Evolutionary conservation across 2,113 vertebrate genomes (phyloP).

Genomic region (Aepyceros melampus): DNA sequence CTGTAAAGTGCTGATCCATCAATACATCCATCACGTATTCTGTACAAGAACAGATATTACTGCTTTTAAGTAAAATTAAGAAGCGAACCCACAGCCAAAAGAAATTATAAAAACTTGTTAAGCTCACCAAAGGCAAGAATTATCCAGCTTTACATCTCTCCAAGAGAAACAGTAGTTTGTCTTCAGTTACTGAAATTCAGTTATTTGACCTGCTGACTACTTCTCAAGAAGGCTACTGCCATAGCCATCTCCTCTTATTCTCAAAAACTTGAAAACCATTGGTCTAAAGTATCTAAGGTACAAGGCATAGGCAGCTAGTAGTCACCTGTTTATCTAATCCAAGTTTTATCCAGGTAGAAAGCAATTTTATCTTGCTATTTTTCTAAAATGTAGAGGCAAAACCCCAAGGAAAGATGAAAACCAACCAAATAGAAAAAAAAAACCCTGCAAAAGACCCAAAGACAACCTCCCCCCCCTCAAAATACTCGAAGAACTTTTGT

Average conservation of each 20-base stretch:
- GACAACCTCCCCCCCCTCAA: too few relatives aligned
- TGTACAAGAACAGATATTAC: constrained; percentile 62
- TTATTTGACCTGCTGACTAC: not conserved
- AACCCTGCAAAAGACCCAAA: not conserved
- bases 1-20: constrained; percentile 94
- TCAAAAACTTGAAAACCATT: not conserved
- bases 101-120: not conserved
- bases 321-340: not conserved
- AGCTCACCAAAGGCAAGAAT: not conserved
- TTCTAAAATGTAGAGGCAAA: not conserved
- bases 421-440: not conserved
- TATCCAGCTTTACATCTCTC: not conserved
- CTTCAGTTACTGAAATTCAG: not conserved
- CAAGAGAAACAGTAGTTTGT: not conserved
- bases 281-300: not conserved
- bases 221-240: not conserved
- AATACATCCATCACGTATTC: constrained; percentile 97
- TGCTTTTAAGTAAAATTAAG: not conserved
- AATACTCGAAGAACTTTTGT: not conserved
- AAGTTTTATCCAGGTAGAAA: not conserved
- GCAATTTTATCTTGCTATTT: not conserved
- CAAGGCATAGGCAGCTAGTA: not conserved
- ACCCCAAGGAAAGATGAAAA: not conserved
- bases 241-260: not conserved
- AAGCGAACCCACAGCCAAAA: not conserved